phyloP scores from a whole-genome alignment of 1,140 invertebrate species.

The Augochlora pura region DNA sequence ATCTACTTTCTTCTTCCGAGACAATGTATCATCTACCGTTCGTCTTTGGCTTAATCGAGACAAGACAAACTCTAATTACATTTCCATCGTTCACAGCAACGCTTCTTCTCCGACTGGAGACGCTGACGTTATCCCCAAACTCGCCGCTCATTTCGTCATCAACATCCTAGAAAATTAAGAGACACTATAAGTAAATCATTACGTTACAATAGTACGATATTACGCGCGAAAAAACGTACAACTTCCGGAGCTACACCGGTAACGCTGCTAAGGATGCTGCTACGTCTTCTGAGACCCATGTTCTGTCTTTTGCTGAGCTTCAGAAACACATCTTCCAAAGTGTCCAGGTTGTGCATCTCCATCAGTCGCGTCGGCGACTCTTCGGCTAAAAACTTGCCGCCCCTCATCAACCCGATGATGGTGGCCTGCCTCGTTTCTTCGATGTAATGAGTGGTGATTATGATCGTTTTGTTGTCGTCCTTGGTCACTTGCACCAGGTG shows the following conservation, averaged over 20 bases:
- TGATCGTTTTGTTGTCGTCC: constrained; percentile 93
- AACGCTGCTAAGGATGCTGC: constrained; percentile 88
- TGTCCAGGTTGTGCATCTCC: constrained; percentile 87
- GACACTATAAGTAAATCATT: too few species aligned
- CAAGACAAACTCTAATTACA: constrained; percentile 67
- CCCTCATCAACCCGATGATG: constrained; percentile 95
- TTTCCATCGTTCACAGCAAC: constrained; percentile 79
- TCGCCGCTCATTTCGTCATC: constrained; percentile 91
- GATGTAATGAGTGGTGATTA: constrained; percentile 99
- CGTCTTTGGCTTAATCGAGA: too few species aligned
- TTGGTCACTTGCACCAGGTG: constrained; percentile 94
- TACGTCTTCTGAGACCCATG: constrained; percentile 87
- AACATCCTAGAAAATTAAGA: constrained; percentile 79
- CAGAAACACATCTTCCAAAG: constrained; percentile 95
- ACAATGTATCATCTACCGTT: too few species aligned
- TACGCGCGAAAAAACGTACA: constrained; percentile 40
- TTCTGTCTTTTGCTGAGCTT: constrained; percentile 93
- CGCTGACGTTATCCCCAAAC: constrained; percentile 91
- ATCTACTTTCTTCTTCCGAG: too few species aligned
- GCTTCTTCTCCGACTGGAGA: constrained; percentile 84
- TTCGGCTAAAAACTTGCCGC: constrained; percentile 94
- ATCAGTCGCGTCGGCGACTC: constrained; percentile 91
- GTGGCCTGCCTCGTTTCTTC: constrained; percentile 96
- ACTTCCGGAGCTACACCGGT: constrained; percentile 79
- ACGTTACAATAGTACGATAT: too few species aligned